Percentiles rank a stretch among this genome's conserved stretches.
phyloP scores from a whole-genome alignment of 2,797 vertebrate genomes.

The Sebastes diploproa region DNA sequence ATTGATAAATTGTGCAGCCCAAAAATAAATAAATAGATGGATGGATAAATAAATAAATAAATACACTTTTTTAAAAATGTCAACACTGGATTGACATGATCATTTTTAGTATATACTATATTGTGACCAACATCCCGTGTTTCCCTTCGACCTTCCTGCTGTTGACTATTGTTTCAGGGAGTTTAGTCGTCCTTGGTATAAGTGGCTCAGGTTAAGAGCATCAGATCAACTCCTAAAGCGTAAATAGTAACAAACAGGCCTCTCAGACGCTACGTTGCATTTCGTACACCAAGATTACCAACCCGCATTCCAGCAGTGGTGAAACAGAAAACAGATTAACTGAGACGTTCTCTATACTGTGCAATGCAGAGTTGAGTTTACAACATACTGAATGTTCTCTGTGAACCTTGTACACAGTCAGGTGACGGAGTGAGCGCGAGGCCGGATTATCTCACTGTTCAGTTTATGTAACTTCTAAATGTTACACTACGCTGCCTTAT shows the following conservation, averaged over 20 bases:
- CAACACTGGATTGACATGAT: background rate
- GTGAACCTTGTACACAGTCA: constrained; percentile 18
- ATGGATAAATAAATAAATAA: no score
- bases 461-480: constrained; percentile 51
- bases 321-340: background rate
- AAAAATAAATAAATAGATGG: no score
- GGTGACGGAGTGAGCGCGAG: background rate
- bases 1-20: no score
- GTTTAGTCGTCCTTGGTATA: background rate
- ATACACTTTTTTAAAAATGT: no score
- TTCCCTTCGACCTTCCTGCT: background rate
- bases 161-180: constrained; percentile 12
- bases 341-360: background rate
- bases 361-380: background rate
- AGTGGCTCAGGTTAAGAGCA: constrained; percentile 45
- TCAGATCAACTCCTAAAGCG: constrained; percentile 12
- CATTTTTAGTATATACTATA: background rate
- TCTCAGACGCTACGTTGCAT: background rate
- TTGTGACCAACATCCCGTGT: background rate
- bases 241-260: background rate
- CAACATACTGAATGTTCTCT: background rate
- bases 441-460: constrained; percentile 35
- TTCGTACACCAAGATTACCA: constrained; percentile 36
- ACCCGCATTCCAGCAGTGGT: constrained; percentile 18
- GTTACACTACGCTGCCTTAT: background rate